phyloP scores from a whole-genome alignment of 2,888 invertebrate genomes.

The Rhabditoides inermis region DNA sequence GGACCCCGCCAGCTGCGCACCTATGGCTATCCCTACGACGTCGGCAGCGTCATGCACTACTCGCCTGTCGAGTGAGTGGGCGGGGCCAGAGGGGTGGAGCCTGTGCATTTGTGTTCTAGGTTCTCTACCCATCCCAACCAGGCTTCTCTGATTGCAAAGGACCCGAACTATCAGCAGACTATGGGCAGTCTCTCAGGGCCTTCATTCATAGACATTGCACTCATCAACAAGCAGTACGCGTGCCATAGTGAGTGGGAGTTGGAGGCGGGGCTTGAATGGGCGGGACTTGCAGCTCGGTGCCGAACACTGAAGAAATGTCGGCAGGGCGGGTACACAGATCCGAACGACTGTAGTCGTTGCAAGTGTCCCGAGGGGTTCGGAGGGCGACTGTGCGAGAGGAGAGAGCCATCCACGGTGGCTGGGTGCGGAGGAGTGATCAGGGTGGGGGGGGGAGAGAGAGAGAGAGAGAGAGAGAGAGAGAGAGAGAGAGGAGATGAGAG shows the following conservation, averaged over 20 bases:
- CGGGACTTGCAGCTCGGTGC: too few species aligned
- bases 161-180: neutral
- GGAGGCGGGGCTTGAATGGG: too few species aligned
- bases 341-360: neutral
- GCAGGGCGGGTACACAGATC: conserved; percentile 1
- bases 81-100: too few species aligned
- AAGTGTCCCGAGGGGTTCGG: too few species aligned
- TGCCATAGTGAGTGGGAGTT: conserved; percentile 1
- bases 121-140: neutral
- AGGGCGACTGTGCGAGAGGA: too few species aligned
- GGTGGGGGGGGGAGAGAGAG: too few species aligned
- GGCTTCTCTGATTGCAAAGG: neutral
- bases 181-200: conserved; percentile 3
- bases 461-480: too few species aligned
- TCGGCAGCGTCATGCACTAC: conserved; percentile 6
- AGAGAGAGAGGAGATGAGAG: too few species aligned
- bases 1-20: too few species aligned
- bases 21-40: conserved; percentile 2
- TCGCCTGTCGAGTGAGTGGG: neutral
- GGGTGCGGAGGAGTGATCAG: too few species aligned
- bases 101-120: too few species aligned
- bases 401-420: too few species aligned
- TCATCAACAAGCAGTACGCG: conserved; percentile 1
- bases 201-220: neutral
- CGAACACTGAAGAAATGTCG: neutral